Evolutionary conservation across 2,888 invertebrate species (phyloP).

Genomic region (Cacoxenus indagator): DNA sequence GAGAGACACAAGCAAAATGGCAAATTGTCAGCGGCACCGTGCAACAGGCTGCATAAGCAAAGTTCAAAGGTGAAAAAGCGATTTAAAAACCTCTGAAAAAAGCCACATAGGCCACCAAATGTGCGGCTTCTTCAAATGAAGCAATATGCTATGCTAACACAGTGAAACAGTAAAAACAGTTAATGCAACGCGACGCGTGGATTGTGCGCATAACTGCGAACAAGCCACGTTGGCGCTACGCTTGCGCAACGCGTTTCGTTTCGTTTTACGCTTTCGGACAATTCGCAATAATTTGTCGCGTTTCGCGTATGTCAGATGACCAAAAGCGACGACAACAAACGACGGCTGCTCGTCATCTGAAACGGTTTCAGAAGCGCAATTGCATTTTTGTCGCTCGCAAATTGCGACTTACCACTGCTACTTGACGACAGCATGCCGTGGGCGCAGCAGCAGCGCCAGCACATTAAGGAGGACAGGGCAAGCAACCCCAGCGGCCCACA

Average conservation of each 20-base stretch:
- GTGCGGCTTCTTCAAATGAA: constrained; percentile 6
- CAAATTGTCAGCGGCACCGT: no score
- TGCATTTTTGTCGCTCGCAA: constrained; percentile 9
- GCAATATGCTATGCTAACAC: constrained; percentile 40
- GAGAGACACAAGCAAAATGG: no score
- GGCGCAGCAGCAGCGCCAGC: no score
- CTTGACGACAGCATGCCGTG: neutral
- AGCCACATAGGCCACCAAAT: neutral
- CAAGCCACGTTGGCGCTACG: constrained; percentile 24
- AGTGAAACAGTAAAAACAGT: constrained; percentile 16
- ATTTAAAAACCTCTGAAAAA: neutral
- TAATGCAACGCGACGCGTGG: neutral
- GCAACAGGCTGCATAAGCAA: no score
- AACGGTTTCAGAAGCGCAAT: neutral
- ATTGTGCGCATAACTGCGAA: neutral
- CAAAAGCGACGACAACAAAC: constrained; percentile 31
- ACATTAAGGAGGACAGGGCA: no score
- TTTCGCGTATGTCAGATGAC: constrained; percentile 35
- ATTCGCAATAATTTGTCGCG: neutral
- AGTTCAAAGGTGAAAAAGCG: neutral
- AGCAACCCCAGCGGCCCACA: neutral
- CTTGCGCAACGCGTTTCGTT: constrained; percentile 53
- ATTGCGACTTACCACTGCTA: neutral
- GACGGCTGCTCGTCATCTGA: neutral
- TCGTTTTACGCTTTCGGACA: constrained; percentile 18